These are phyloP conservation scores for Cyclophora albipunctata DNA, from an alignment of 2,888 invertebrate species.

Conservation along the genomic window DNA sequence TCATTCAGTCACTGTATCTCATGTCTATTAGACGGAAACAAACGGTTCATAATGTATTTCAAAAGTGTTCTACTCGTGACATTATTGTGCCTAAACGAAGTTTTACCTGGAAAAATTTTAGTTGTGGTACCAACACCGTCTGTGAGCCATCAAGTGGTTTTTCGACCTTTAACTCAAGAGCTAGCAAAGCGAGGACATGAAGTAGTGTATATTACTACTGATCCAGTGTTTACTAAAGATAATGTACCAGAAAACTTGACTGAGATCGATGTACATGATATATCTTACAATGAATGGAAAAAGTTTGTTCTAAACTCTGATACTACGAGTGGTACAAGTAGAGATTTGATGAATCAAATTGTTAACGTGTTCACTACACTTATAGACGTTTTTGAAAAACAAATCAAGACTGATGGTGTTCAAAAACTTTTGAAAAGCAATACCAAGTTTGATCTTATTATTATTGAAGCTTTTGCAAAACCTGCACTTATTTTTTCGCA, in stretches of 20 bases:
- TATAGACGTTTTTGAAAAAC: slow-evolving; percentile 5
- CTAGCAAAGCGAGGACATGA: slow-evolving; percentile 48
- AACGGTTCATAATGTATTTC: too few relatives aligned
- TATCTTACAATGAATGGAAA: slow-evolving; percentile 34
- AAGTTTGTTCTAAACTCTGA: slow-evolving; percentile 10
- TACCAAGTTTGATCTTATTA: not conserved
- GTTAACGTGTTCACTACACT: not conserved
- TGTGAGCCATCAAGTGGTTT: slow-evolving; percentile 23
- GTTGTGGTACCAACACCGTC: slow-evolving; percentile 17
- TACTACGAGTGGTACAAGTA: not conserved
- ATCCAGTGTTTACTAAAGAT: slow-evolving; percentile 37
- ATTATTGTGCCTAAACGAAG: too few relatives aligned
- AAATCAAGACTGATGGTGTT: slow-evolving; percentile 10
- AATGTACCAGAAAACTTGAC: slow-evolving; percentile 32
- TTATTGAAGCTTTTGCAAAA: not conserved
- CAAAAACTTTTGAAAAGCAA: slow-evolving; percentile 10
- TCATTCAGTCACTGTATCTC: too few relatives aligned
- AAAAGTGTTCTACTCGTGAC: too few relatives aligned
- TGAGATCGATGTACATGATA: slow-evolving; percentile 41
- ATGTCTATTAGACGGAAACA: too few relatives aligned
- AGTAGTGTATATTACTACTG: slow-evolving; percentile 40
- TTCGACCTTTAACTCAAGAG: slow-evolving; percentile 37
- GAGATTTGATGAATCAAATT: not conserved
- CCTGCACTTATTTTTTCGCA: not conserved
- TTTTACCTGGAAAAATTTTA: slow-evolving; percentile 13